Evolutionary conservation across 2,797 vertebrate genomes (phyloP), one percentile per base, ranked within the genome.

Genomic region (Alcedo quadribrachys): DNA sequence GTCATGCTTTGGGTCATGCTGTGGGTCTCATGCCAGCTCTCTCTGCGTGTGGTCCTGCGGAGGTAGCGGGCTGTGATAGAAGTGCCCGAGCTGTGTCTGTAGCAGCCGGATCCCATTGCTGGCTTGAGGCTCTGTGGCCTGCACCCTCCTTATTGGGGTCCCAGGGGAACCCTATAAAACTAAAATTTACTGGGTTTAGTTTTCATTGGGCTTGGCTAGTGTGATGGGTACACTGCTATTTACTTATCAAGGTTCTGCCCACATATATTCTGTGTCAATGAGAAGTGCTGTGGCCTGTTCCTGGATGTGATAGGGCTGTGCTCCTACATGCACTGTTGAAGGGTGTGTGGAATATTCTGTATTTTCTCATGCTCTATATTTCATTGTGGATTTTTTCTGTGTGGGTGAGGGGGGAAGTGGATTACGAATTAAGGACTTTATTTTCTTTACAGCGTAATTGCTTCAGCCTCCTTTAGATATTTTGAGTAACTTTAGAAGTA

Each of bases 311-410:
- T 93, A 95, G 92, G 79, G 70, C 71, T 95, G 62, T 96, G 95
- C 91, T 97, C 78, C 73, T 91, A 93, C 93, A 95, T 42, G 89
- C 78, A 85, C 85, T 88, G 28, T 61, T 74, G 62, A 80, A 89
- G 85, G 95, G 94, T 94, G 94, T 92, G 95, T 94, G 93, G 95
- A 94, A 94, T 92, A 86, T 78, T 91, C 84, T 43, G 66, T 89
- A 73, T 96, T 97, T 97, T 97, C 96, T 97, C 96, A 97, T 92
- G 94, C 79, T 27, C 92, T 80, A n/a, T 50, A 92, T 93, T 94
- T 96, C 87, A 96, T 93, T 95, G 88, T 94, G 89, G 93, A 95
- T 85, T 93, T 92, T 95, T 93, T 90, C 45, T 92, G 90, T 92
- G 93, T 95, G 94, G 96, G 95, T 94, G 94, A 95, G 76, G 82